Conservation (phyloP, 2,888 invertebrate genomes). For the Tricholauxania praeusta region DNA sequence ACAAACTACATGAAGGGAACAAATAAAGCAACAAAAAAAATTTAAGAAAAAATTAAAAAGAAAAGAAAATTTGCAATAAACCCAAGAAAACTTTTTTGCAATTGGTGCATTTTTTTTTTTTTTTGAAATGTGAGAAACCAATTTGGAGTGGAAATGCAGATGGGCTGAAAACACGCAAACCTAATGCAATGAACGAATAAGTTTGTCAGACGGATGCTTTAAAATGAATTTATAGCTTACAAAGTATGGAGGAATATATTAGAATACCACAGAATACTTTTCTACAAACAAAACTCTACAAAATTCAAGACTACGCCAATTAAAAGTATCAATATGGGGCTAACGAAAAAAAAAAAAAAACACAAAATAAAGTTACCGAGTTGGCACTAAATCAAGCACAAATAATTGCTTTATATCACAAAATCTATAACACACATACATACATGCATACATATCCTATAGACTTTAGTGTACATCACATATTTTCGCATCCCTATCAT, state of each 20-base stretch:
- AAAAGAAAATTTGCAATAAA: conserved; percentile 26
- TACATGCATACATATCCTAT: conserved; percentile 42
- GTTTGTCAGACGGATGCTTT: background rate
- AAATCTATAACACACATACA: conserved; percentile 42
- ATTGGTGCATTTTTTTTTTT: conserved; percentile 14
- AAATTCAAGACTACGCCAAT: background rate
- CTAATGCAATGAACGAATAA: conserved; percentile 11
- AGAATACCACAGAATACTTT: background rate
- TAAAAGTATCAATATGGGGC: conserved; percentile 19
- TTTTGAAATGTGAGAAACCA: conserved; percentile 50
- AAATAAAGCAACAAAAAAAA: too few relatives aligned
- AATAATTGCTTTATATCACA: conserved; percentile 43
- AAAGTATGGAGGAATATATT: background rate
- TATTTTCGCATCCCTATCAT: conserved; percentile 56
- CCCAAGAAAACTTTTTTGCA: conserved; percentile 6
- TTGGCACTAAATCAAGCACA: conserved; percentile 30
- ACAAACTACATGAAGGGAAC: too few relatives aligned
- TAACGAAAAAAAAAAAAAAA: background rate
- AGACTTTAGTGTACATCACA: conserved; percentile 20
- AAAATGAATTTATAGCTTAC: background rate
- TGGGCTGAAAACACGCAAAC: conserved; percentile 42
- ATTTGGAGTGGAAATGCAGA: conserved; percentile 39
- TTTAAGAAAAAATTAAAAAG: too few relatives aligned
- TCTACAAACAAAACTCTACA: too few relatives aligned
- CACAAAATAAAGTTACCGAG: background rate